Conservation (phyloP, 2,888 invertebrate species). For the Apotomis capreana region DNA sequence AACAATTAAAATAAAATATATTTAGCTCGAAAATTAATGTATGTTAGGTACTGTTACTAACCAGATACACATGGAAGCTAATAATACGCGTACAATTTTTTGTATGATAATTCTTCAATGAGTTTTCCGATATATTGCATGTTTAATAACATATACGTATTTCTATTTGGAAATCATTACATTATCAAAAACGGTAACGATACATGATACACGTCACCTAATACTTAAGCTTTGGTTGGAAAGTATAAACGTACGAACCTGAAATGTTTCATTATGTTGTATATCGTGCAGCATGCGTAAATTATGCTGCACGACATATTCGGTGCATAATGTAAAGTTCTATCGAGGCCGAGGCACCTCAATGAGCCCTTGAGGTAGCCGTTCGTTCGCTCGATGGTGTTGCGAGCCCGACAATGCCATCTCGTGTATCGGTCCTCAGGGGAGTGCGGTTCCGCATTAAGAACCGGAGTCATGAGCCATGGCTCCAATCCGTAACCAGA, state of each 20-base stretch:
- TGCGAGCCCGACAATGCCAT: background rate
- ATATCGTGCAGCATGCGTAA: background rate
- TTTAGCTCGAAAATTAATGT: too few species aligned
- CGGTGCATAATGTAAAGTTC: background rate
- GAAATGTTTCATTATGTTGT: background rate
- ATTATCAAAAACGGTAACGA: too few species aligned
- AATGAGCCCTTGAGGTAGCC: background rate
- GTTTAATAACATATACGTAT: too few species aligned
- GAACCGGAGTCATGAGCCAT: constrained; percentile 7
- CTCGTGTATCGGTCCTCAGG: background rate
- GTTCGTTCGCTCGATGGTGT: background rate
- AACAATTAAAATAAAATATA: too few species aligned
- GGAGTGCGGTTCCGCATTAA: background rate
- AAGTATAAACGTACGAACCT: background rate
- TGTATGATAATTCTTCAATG: too few species aligned
- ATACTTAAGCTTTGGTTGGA: background rate
- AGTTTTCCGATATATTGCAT: too few species aligned
- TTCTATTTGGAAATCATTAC: too few species aligned
- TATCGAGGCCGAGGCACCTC: background rate
- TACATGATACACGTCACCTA: background rate
- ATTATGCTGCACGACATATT: background rate
- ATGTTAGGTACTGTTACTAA: too few species aligned
- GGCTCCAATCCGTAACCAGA: constrained; percentile 11
- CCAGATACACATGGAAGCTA: too few species aligned
- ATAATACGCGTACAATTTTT: too few species aligned